These are phyloP conservation scores for Nasonia giraulti DNA, from an alignment of 1,140 invertebrate species.

Conservation along the genomic window DNA sequence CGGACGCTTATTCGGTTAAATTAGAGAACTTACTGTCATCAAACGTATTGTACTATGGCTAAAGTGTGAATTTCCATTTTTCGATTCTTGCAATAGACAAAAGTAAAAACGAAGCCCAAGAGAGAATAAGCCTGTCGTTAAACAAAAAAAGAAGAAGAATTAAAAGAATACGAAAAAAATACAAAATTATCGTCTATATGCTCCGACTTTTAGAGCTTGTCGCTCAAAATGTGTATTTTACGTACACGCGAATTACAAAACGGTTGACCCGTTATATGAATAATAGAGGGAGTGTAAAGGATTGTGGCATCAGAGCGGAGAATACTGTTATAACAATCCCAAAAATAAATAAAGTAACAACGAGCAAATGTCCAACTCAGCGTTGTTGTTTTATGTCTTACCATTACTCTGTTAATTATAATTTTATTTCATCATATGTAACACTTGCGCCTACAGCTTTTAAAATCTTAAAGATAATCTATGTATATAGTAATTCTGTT, in stretches of 20 bases:
- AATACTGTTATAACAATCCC: constrained; percentile 46
- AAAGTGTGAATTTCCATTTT: constrained; percentile 48
- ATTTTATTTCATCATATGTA: constrained; percentile 19
- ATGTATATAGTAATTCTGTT: background rate
- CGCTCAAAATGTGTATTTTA: constrained; percentile 38
- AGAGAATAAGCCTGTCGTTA: constrained; percentile 52
- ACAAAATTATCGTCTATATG: constrained; percentile 37
- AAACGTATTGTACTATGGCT: constrained; percentile 31
- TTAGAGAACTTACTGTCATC: constrained; percentile 48
- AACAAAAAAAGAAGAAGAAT: constrained; percentile 22
- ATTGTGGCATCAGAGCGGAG: background rate
- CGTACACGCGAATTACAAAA: constrained; percentile 16
- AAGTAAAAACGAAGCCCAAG: constrained; percentile 33
- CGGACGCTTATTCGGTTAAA: constrained; percentile 38
- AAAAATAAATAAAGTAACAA: constrained; percentile 51
- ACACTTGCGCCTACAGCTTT: background rate
- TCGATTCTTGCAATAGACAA: constrained; percentile 49
- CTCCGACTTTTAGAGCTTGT: constrained; percentile 29
- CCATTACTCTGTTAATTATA: constrained; percentile 9
- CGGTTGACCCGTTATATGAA: background rate
- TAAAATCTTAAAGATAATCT: background rate
- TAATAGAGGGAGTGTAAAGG: background rate
- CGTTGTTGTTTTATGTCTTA: background rate
- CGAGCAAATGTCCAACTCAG: constrained; percentile 33
- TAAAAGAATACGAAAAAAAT: constrained; percentile 1